Conservation (phyloP, 2,113 vertebrate genomes). For the Plotosus lineatus region DNA sequence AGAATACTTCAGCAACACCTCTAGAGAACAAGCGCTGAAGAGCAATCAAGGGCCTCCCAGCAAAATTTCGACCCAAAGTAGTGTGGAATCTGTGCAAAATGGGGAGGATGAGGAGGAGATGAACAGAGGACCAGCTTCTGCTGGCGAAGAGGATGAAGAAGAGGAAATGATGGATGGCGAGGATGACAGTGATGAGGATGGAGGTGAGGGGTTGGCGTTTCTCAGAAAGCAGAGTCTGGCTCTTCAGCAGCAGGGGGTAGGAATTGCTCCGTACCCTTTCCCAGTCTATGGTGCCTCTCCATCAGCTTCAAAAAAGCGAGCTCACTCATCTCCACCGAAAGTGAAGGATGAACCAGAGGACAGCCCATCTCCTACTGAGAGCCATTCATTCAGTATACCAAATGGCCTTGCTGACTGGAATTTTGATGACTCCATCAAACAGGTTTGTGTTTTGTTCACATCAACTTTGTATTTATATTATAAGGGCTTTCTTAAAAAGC, state of each 20-base stretch:
- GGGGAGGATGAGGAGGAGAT: constrained; percentile 64
- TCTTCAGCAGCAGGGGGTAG: constrained; percentile 65
- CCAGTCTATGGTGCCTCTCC: constrained; percentile 61
- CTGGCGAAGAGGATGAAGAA: constrained; percentile 67
- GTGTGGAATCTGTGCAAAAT: constrained; percentile 71
- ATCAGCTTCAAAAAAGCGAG: constrained; percentile 56
- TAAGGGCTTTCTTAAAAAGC: not conserved
- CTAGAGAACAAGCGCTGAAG: constrained; percentile 56
- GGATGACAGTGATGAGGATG: constrained; percentile 68
- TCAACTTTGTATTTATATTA: not conserved
- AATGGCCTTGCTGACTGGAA: constrained; percentile 78
- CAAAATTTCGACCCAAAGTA: constrained; percentile 64
- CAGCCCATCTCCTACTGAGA: constrained; percentile 66
- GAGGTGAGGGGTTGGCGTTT: constrained; percentile 69
- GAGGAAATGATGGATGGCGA: constrained; percentile 66
- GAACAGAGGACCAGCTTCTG: constrained; percentile 62
- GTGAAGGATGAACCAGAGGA: constrained; percentile 81
- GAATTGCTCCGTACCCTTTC: constrained; percentile 61
- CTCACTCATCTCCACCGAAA: constrained; percentile 59
- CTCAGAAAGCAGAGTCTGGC: constrained; percentile 75
- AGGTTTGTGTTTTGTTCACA: constrained; percentile 68
- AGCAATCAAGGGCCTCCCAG: constrained; percentile 52
- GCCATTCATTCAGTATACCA: constrained; percentile 61
- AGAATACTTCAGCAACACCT: constrained; percentile 67
- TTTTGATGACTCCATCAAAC: constrained; percentile 83